These are phyloP conservation scores for Apostichopus japonicus DNA, from an alignment of 35 echinoderm and acorn worm genomes.

Conservation along the genomic window DNA sequence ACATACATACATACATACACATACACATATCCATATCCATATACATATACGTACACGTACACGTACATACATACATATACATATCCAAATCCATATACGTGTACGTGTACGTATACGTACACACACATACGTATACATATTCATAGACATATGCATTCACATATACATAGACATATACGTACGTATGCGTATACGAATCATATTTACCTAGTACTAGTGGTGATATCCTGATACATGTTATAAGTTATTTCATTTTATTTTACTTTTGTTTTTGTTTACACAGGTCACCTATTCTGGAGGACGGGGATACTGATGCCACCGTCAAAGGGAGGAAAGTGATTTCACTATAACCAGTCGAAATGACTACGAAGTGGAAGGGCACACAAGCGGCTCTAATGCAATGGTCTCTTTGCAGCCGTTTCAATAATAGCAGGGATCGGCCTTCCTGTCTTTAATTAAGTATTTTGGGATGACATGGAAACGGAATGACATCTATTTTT, in stretches of 20 bases:
- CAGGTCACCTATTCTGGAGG: slow-evolving; percentile 35
- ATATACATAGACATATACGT: too few relatives aligned
- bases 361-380: neutral
- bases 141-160: too few relatives aligned
- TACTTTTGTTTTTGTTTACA: neutral
- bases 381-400: neutral
- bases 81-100: too few relatives aligned
- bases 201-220: too few relatives aligned
- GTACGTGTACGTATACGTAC: too few relatives aligned
- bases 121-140: too few relatives aligned
- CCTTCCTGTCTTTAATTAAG: neutral
- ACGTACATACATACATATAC: too few relatives aligned
- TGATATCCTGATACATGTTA: too few relatives aligned
- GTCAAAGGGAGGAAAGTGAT: slow-evolving; percentile 24
- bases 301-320: slow-evolving; percentile 39
- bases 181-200: too few relatives aligned
- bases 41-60: too few relatives aligned
- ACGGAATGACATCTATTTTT: neutral
- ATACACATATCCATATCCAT: too few relatives aligned
- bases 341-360: neutral
- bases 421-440: neutral
- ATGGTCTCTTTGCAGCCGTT: neutral
- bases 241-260: neutral
- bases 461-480: neutral
- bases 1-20: too few relatives aligned